Evolutionary conservation across 2,113 vertebrate genomes (phyloP), one percentile per base, ranked within the genome.

Genomic region (Benitochromis conjunctus): DNA sequence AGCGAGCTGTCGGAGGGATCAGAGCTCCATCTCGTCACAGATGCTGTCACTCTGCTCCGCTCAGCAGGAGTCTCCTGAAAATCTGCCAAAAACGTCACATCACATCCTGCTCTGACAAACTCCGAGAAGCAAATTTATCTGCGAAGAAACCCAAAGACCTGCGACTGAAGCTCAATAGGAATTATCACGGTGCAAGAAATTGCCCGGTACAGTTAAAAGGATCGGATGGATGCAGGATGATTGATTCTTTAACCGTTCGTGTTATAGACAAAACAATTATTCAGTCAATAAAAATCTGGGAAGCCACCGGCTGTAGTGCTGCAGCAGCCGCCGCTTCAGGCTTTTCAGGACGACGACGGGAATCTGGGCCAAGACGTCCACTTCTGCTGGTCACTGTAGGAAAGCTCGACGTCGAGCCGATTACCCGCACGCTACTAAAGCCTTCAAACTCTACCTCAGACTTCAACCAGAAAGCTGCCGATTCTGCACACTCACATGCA

Each of bases 221-320:
- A 48, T 76, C 43, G 5, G 71, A 8, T 10, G 10, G 46, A 16
- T 76, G 71, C 71, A 76, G 10, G 71, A 41, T 16, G 26, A 43
- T 31, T n/a, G 71, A 76, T 48, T 51, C 43, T 31, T 19, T 48
- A 48, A 74, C 43, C 10, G 6, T 46, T 71, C 2, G 8, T 46
- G 38, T 31, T 51, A 76, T 31, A 24, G 69, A 51, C 6, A 51
- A 29, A 51, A 31, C 46, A 51, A 31, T 53, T 53, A 53, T 48
- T 29, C 9, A 74, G 9, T 53, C 71, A 51, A 76, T 76, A 18
- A 53, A n/a, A 76, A 76, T 51, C 43, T 76, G 69, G 43, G 24
- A 51, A 19, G 24, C 24, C 24, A 48, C 5, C 1, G 14, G 24
- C 0, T 9, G 2, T 0, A 19, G 69, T 51, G 69, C 4, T 2